Percentiles rank a stretch among this genome's conserved stretches.
phyloP scores from a whole-genome alignment of 2,113 vertebrate species.

The Meles meles region DNA sequence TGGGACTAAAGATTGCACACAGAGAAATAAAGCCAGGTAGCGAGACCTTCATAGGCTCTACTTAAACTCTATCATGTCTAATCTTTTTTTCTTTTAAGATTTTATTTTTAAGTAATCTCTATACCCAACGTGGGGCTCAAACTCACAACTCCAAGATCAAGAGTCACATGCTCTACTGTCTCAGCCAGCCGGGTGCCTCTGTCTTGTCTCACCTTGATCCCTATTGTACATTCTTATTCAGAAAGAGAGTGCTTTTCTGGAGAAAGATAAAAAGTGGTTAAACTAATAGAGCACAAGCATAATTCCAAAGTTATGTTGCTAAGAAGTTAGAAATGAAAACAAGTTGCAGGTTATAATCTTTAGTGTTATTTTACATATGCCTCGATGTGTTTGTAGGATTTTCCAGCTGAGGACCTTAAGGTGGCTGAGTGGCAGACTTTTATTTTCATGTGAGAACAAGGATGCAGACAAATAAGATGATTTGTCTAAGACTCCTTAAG shows the following conservation, averaged over 20 bases:
- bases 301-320: not conserved
- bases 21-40: not conserved
- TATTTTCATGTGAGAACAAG: not conserved
- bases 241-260: conserved; percentile 23
- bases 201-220: not conserved
- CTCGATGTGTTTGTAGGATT: not conserved
- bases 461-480: not conserved
- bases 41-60: not conserved
- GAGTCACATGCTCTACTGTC: not conserved
- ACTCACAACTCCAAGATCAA: not conserved
- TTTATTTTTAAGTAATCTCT: not conserved
- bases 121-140: not conserved
- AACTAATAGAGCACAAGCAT: not conserved
- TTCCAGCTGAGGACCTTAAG: not conserved
- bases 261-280: not conserved
- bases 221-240: not conserved
- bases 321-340: conserved; percentile 12
- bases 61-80: not conserved
- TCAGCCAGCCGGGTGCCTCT: not conserved
- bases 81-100: not conserved
- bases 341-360: not conserved
- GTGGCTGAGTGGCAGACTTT: not conserved
- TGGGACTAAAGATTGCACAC: not conserved
- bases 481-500: not conserved
- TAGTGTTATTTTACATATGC: not conserved